Evolutionary conservation across 92 coral and sea anemone species (phyloP).

Genomic region (Parazoanthus swiftii): DNA sequence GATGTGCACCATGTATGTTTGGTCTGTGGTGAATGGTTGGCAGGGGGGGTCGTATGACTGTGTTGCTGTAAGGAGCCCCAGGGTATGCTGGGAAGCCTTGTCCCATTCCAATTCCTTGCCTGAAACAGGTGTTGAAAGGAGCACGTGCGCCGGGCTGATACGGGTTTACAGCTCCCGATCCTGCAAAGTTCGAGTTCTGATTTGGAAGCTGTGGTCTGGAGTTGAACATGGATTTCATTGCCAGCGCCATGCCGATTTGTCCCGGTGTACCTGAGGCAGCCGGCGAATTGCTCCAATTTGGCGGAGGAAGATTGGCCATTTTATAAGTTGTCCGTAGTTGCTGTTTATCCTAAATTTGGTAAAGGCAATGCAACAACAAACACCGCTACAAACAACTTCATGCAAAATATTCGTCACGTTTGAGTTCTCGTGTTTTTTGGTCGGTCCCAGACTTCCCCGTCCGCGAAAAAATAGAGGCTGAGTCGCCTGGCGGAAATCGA

Average conservation of each 20-base stretch:
- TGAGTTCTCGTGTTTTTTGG: constrained; percentile 5
- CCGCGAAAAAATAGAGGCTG: background rate
- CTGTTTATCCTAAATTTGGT: background rate
- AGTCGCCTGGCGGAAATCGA: background rate
- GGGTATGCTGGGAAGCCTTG: constrained; percentile 33
- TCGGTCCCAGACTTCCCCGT: constrained; percentile 23
- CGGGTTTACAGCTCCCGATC: background rate
- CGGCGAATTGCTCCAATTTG: constrained; percentile 54
- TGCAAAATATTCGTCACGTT: background rate
- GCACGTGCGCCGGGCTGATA: background rate
- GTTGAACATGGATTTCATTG: constrained; percentile 28
- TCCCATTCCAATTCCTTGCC: constrained; percentile 8
- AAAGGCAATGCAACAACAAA: background rate
- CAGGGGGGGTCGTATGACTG: constrained; percentile 22
- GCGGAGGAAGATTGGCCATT: constrained; percentile 77
- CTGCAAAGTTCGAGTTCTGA: constrained; percentile 20
- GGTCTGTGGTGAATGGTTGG: constrained; percentile 17
- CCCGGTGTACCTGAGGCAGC: constrained; percentile 16
- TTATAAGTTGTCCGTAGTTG: background rate
- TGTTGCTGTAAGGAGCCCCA: background rate
- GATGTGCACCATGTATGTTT: background rate
- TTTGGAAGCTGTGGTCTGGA: background rate
- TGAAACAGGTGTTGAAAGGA: background rate
- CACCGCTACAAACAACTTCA: background rate
- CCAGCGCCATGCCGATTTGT: constrained; percentile 35